These are phyloP conservation scores for Myocastor coypus DNA, from an alignment of 2,113 vertebrate genomes.

Conservation along the genomic window DNA sequence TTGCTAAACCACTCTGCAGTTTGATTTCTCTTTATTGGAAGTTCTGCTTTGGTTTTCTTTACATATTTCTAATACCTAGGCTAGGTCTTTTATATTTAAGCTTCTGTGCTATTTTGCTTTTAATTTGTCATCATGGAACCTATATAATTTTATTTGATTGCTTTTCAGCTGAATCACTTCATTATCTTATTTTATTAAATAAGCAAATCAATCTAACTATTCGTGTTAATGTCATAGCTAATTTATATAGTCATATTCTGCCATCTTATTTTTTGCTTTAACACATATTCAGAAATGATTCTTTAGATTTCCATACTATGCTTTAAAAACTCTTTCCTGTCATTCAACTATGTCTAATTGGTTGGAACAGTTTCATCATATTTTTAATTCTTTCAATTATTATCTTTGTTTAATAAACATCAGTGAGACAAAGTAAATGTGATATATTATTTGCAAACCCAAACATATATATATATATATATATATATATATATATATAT, in stretches of 20 bases:
- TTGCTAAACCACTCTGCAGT: neutral
- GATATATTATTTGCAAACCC: neutral
- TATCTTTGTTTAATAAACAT: slow-evolving; percentile 44
- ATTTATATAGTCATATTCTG: neutral
- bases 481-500: too few relatives aligned
- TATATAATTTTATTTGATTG: neutral
- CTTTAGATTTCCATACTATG: neutral
- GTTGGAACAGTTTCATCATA: neutral
- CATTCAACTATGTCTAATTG: neutral
- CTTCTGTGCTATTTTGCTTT: neutral
- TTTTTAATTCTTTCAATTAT: slow-evolving; percentile 2
- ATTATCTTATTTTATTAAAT: neutral
- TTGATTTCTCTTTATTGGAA: neutral
- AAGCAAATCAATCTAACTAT: neutral
- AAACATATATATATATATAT: neutral
- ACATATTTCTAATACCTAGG: neutral
- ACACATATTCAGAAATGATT: neutral
- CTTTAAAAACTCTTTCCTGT: neutral
- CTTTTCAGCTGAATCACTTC: neutral
- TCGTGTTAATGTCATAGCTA: neutral
- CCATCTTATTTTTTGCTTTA: neutral
- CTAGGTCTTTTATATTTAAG: neutral
- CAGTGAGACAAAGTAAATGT: neutral
- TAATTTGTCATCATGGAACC: neutral
- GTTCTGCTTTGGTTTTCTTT: neutral